phyloP scores from a whole-genome alignment of 2,113 vertebrate species.

The Chaetorhynchus papuensis region DNA sequence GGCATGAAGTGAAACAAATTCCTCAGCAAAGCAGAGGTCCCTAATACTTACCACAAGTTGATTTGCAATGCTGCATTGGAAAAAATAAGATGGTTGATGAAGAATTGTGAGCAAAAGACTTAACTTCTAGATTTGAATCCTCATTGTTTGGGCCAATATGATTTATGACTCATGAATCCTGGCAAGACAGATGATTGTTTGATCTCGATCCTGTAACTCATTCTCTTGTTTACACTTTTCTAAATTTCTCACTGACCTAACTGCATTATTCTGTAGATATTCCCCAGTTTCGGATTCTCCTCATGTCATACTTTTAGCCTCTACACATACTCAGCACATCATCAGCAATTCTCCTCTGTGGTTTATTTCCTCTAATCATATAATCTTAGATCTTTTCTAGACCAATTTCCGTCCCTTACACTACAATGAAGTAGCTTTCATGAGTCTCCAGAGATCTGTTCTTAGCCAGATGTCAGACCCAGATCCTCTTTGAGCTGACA shows the following conservation, averaged over 20 bases:
- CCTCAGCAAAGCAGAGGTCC: background rate
- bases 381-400: background rate
- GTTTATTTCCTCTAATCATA: background rate
- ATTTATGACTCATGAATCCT: background rate
- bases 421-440: background rate
- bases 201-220: background rate
- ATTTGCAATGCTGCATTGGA: background rate
- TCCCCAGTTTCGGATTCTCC: background rate
- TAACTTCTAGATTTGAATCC: background rate
- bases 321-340: background rate
- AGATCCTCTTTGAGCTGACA: background rate
- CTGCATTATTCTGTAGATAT: background rate
- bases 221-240: background rate
- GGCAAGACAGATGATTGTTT: background rate
- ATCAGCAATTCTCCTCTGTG: background rate
- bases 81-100: background rate
- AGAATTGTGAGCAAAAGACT: background rate
- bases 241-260: background rate
- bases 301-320: background rate
- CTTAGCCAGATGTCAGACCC: background rate
- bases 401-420: background rate
- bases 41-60: background rate
- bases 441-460: background rate
- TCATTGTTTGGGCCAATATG: background rate
- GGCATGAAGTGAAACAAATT: background rate